Evolutionary conservation across 2,888 invertebrate species (phyloP), one percentile per base, ranked within the genome.

Genomic region (Noctua janthina): DNA sequence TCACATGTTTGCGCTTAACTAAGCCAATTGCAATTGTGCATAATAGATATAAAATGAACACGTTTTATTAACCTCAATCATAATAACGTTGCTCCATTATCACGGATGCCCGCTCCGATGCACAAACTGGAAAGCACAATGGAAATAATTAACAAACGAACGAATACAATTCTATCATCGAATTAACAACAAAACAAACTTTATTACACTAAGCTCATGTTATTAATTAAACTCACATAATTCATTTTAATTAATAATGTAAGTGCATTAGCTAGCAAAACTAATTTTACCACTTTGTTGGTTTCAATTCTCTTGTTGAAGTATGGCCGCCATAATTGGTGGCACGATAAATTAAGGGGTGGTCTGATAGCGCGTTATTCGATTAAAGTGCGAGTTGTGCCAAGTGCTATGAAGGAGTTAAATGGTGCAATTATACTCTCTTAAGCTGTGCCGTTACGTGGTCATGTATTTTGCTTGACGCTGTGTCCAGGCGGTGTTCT

Each of bases 381-480:
- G 89, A 89, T 90, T 90, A 90, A 85, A 89, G 81, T 84, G 62
- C 73, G 69, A 62, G 64, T 74, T 72, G 70, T 79, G 87, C 89
- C 89, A 84, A 90, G 77, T 79, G 79, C 79, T 81, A 77, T 74
- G 71, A 79, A 78, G 83, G 73, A 82, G 83, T 87, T 89, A 84
- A 87, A 89, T 86, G 89, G 76, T 72, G 79, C 90, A 89, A 89
- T 90, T 90, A 85, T 83, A 70, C 69, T 81, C 89, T 82, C 80
- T 88, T 82, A 81, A 86, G 78, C 80, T 74, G 56, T 68, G 71
- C 64, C 54, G 29, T 70, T 49, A 59, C 59, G 46, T 49, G 51
- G n/a, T 78, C 70, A 86, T 83, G 66, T 78, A 70, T 84, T 78
- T 59, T n/a, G 66, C 73, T 69, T 70, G 35, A 68, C 49, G 66